These are phyloP conservation scores for Achroia grisella DNA, from an alignment of 1,140 invertebrate genomes.

Conservation along the genomic window DNA sequence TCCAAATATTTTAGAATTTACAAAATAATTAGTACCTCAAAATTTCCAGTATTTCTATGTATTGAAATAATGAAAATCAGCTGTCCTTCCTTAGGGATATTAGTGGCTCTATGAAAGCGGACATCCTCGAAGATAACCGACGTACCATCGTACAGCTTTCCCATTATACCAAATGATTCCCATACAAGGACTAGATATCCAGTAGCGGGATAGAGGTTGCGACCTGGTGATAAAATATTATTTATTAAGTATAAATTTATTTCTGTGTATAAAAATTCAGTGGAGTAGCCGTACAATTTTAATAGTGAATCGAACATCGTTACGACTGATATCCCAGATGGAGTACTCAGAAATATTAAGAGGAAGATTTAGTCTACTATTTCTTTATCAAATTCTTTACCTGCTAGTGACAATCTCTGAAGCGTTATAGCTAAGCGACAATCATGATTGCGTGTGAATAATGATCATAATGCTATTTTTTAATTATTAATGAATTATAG, in stretches of 20 bases:
- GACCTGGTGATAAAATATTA: conserved; percentile 64
- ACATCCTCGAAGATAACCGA: conserved; percentile 92
- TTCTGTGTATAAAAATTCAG: not conserved
- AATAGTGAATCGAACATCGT: too few species aligned
- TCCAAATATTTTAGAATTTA: not conserved
- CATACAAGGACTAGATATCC: conserved; percentile 90
- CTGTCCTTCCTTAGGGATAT: conserved; percentile 80
- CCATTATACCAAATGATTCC: conserved; percentile 89
- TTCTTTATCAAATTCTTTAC: not conserved
- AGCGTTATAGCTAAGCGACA: too few species aligned
- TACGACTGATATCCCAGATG: too few species aligned
- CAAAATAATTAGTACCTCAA: conserved; percentile 76
- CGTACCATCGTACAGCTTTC: conserved; percentile 80
- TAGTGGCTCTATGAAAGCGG: conserved; percentile 87
- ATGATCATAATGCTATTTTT: too few species aligned
- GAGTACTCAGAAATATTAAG: too few species aligned
- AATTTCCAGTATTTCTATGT: conserved; percentile 86
- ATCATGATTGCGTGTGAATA: too few species aligned
- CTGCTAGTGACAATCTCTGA: not conserved
- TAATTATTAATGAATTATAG: too few species aligned
- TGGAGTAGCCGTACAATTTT: not conserved
- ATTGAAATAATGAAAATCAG: conserved; percentile 87
- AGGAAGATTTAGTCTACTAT: too few species aligned
- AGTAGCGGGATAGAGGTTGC: conserved; percentile 92
- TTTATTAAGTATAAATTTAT: not conserved